Percentiles rank a stretch among this genome's conserved stretches.
phyloP scores from a whole-genome alignment of 2,797 vertebrate species.

The Agapornis canus region DNA sequence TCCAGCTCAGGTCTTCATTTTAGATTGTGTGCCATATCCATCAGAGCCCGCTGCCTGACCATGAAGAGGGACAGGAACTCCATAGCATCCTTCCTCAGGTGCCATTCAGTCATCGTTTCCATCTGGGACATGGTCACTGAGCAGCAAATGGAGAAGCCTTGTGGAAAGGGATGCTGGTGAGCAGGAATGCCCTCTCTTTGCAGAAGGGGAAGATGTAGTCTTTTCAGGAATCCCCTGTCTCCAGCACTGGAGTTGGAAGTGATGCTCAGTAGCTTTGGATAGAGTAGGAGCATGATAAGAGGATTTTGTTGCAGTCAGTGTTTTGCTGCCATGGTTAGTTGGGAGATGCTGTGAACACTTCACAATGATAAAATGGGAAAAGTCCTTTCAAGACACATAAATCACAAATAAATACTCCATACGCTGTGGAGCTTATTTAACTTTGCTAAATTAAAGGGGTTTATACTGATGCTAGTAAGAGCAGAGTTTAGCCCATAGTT shows the following conservation, averaged over 20 bases:
- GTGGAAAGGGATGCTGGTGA: background rate
- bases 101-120: background rate
- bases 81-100: background rate
- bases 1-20: background rate
- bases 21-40: background rate
- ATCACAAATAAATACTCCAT: background rate
- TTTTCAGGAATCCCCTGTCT: conserved; percentile 15
- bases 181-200: background rate
- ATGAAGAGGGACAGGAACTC: background rate
- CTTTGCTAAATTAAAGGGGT: background rate
- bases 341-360: background rate
- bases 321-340: background rate
- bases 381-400: background rate
- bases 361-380: background rate
- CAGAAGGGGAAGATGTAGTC: background rate
- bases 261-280: background rate
- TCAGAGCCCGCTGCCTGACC: background rate
- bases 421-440: background rate
- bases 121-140: background rate
- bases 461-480: background rate
- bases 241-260: background rate
- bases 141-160: background rate
- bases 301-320: background rate
- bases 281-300: background rate
- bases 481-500: background rate